A percentile compares a stretch with the other conserved stretches of the same genome.
Evolutionary conservation across 2,797 vertebrate species (phyloP).

Genomic region (Sebastolobus alascanus): DNA sequence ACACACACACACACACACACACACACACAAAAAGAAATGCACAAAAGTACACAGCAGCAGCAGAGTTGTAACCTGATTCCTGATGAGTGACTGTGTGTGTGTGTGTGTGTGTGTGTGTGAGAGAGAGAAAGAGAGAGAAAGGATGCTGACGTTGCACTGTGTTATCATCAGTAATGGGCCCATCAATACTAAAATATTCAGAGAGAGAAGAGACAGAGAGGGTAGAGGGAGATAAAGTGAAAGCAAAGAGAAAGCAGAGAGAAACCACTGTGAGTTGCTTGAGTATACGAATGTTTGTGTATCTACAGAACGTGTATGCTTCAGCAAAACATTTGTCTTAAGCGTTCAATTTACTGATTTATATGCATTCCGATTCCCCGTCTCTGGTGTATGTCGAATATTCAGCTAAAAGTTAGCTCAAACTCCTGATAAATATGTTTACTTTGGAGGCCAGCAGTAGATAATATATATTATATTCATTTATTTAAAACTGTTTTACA

Average conservation of each 20-base stretch:
- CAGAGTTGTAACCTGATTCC: conserved; percentile 74
- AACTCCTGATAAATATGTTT: neutral
- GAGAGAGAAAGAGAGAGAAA: conserved; percentile 24
- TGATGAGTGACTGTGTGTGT: conserved; percentile 44
- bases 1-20: conserved; percentile 35
- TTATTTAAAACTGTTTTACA: neutral
- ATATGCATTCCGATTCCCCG: conserved; percentile 15
- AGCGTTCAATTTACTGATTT: conserved; percentile 24
- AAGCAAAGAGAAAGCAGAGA: conserved; percentile 27
- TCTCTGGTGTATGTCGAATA: neutral
- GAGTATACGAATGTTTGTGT: conserved; percentile 19
- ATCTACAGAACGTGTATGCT: conserved; percentile 9
- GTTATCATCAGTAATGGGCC: conserved; percentile 83
- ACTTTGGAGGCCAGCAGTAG: neutral
- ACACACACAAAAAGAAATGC: conserved; percentile 48
- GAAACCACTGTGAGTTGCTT: conserved; percentile 27
- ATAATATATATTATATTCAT: neutral
- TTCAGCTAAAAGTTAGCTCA: neutral
- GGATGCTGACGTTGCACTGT: conserved; percentile 78
- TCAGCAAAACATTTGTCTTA: conserved; percentile 19
- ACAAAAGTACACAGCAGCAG: conserved; percentile 50
- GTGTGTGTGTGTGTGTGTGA: conserved; percentile 30
- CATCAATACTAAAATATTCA: conserved; percentile 85
- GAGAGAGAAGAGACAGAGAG: conserved; percentile 39
- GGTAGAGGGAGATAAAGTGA: conserved; percentile 16